Conservation (phyloP, 2,888 invertebrate genomes). For the Lamellibrachia columna region DNA sequence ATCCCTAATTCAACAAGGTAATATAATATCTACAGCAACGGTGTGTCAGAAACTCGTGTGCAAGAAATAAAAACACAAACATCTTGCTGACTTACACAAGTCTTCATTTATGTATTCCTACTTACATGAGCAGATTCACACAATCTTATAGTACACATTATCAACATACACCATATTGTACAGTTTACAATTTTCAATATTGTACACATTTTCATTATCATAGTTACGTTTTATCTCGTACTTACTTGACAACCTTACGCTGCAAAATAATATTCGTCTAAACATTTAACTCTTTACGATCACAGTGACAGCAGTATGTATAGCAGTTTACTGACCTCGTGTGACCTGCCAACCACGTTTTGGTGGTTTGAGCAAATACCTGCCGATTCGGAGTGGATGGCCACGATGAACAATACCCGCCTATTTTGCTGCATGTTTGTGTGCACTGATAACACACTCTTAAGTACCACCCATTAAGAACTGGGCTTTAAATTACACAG, state of each 20-base stretch:
- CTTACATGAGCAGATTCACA: conserved; percentile 6
- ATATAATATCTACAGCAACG: background rate
- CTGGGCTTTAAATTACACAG: conserved; percentile 16
- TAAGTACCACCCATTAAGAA: background rate
- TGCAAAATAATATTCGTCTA: conserved; percentile 9
- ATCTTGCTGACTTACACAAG: background rate
- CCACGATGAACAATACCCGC: conserved; percentile 11
- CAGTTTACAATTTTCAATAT: conserved; percentile 21
- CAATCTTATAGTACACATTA: conserved; percentile 16
- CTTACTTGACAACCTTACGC: background rate
- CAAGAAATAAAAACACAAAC: background rate
- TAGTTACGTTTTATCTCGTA: background rate
- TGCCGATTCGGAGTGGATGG: background rate
- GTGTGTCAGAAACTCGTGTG: background rate
- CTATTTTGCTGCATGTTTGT: background rate
- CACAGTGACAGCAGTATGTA: background rate
- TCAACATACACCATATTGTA: conserved; percentile 20
- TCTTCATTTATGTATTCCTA: conserved; percentile 16
- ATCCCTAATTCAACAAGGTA: no score
- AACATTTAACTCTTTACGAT: background rate
- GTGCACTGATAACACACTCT: background rate
- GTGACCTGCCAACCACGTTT: conserved; percentile 6
- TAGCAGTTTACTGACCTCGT: background rate
- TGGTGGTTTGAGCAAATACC: conserved; percentile 16
- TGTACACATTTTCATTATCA: conserved; percentile 20